These are phyloP conservation scores for Drosophila histrio DNA, from an alignment of 2,888 invertebrate genomes.

Conservation along the genomic window DNA sequence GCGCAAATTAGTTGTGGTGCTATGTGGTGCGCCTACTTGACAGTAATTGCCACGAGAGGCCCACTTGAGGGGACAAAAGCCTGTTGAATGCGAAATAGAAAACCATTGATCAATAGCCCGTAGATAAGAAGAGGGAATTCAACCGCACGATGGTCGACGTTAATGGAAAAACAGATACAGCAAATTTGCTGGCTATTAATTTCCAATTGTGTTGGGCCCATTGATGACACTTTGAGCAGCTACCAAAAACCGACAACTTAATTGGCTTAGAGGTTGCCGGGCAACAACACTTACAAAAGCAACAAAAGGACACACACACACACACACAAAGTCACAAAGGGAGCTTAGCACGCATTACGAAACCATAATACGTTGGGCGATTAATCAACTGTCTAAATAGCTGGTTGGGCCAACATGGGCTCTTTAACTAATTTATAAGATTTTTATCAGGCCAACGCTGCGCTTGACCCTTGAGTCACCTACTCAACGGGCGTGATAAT, in stretches of 20 bases:
- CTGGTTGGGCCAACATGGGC: constrained; percentile 17
- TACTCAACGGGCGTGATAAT: constrained; percentile 65
- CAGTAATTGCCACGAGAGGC: constrained; percentile 45
- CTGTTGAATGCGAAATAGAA: constrained; percentile 17
- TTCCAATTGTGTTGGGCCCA: constrained; percentile 62
- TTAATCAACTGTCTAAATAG: constrained; percentile 72
- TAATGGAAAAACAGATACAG: constrained; percentile 39
- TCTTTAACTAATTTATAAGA: constrained; percentile 75
- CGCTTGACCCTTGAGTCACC: constrained; percentile 24
- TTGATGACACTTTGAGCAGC: constrained; percentile 74
- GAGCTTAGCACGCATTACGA: constrained; percentile 59
- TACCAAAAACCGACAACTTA: constrained; percentile 58
- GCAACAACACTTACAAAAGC: constrained; percentile 25
- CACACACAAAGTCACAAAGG: constrained; percentile 31
- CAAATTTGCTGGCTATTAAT: constrained; percentile 70
- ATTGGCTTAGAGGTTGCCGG: constrained; percentile 64
- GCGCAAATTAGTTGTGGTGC: constrained; percentile 50
- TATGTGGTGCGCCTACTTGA: constrained; percentile 23
- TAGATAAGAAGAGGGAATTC: constrained; percentile 9
- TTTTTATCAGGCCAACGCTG: constrained; percentile 47
- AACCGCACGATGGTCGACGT: constrained; percentile 20
- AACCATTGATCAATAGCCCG: constrained; percentile 23
- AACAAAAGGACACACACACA: constrained; percentile 11
- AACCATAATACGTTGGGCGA: constrained; percentile 69
- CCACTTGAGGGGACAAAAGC: constrained; percentile 42